A percentile compares a stretch with the other conserved stretches of the same genome.
Conservation (phyloP, 2,888 invertebrate genomes). For the Drosophila siamana region DNA sequence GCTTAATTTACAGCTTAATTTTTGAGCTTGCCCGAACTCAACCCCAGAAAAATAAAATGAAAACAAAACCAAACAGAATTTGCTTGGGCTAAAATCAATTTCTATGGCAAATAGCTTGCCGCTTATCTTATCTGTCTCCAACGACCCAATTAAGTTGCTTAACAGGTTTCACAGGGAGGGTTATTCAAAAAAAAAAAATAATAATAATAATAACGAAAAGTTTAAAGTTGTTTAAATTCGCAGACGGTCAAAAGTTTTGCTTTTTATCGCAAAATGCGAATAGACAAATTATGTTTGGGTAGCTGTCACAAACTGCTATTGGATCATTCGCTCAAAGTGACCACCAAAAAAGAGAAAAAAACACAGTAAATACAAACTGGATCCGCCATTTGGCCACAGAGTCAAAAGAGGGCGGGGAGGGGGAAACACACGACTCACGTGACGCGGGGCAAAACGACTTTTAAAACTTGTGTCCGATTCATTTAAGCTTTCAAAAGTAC, state of each 20-base stretch:
- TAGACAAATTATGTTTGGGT: conserved; percentile 72
- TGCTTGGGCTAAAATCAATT: conserved; percentile 55
- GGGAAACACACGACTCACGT: conserved; percentile 50
- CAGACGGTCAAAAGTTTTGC: conserved; percentile 28
- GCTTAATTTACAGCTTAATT: conserved; percentile 26
- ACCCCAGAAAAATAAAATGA: not conserved
- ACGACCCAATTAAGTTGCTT: conserved; percentile 57
- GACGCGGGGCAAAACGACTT: conserved; percentile 69
- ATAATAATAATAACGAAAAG: not conserved
- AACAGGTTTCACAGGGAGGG: conserved; percentile 9
- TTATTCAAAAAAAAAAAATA: conserved; percentile 1
- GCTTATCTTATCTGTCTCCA: conserved; percentile 53
- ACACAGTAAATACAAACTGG: conserved; percentile 28
- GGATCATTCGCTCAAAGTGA: conserved; percentile 61
- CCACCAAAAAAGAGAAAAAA: no score
- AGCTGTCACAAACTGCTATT: conserved; percentile 57
- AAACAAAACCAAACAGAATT: not conserved
- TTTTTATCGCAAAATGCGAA: conserved; percentile 37
- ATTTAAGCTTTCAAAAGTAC: conserved; percentile 45
- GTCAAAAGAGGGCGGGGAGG: not conserved
- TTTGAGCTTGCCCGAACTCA: conserved; percentile 28
- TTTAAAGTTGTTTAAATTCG: conserved; percentile 22
- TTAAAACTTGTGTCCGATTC: conserved; percentile 54
- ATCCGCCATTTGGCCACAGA: conserved; percentile 9
- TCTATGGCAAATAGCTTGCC: conserved; percentile 39